Percentiles rank a stretch among this genome's conserved stretches.
Evolutionary conservation across 2,113 vertebrate genomes (phyloP).

Genomic region (Chionomys nivalis): DNA sequence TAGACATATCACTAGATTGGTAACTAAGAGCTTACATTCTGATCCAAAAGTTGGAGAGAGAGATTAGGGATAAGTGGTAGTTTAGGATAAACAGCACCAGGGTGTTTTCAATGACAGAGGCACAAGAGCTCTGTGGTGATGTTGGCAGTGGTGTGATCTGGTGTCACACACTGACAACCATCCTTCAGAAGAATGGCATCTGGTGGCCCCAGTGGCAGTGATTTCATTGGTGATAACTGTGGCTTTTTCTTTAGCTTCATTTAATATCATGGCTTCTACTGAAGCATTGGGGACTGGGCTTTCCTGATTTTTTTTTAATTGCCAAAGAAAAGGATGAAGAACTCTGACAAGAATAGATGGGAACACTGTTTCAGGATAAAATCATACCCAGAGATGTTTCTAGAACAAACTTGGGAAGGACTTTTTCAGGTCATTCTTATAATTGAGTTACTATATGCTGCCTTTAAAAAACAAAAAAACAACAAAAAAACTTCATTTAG

Average conservation of each 20-base stretch:
- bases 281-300: neutral
- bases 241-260: neutral
- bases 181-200: neutral
- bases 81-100: fast-evolving
- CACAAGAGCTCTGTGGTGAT: too few relatives aligned
- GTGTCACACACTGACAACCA: neutral
- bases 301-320: neutral
- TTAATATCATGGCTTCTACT: neutral
- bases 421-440: slow-evolving; percentile 4
- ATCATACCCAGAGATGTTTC: neutral
- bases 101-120: neutral
- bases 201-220: neutral
- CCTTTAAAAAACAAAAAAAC: too few relatives aligned
- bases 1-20: neutral
- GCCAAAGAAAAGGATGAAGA: neutral
- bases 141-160: neutral
- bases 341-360: neutral
- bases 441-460: neutral
- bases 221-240: neutral
- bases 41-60: neutral
- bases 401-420: neutral
- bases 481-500: neutral
- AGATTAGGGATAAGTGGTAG: neutral
- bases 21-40: neutral
- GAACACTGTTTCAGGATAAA: slow-evolving; percentile 47